phyloP scores from a whole-genome alignment of 2,888 invertebrate genomes.

The Athetis lepigone region DNA sequence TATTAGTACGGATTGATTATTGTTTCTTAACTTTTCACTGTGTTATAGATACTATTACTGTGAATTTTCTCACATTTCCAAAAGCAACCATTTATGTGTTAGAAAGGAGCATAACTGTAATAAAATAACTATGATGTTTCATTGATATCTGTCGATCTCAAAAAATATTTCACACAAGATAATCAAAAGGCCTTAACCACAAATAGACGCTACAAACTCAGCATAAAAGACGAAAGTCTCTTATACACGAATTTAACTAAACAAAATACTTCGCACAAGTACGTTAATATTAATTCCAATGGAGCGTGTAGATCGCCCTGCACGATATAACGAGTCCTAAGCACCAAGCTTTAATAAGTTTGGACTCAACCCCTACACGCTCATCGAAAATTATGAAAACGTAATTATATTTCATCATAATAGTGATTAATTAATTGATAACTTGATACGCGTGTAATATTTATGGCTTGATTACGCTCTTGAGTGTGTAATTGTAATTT shows the following conservation, averaged over 20 bases:
- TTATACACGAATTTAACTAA: not conserved
- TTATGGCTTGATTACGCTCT: slow-evolving; percentile 49
- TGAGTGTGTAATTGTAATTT: slow-evolving; percentile 46
- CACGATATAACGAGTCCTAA: slow-evolving; percentile 31
- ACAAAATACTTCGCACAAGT: slow-evolving; percentile 2
- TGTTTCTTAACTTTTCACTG: too few relatives aligned
- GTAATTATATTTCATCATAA: slow-evolving; percentile 55
- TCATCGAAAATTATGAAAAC: slow-evolving; percentile 61
- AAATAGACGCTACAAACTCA: not conserved
- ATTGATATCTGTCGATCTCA: too few relatives aligned
- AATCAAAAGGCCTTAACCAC: not conserved
- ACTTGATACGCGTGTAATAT: slow-evolving; percentile 52
- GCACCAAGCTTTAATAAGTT: slow-evolving; percentile 36
- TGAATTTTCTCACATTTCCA: too few relatives aligned
- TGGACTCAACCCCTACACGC: slow-evolving; percentile 25
- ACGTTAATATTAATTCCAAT: slow-evolving; percentile 25
- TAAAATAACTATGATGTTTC: too few relatives aligned
- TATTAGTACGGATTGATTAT: too few relatives aligned
- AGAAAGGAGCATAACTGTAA: too few relatives aligned
- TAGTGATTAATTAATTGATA: slow-evolving; percentile 60
- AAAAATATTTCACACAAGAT: not conserved
- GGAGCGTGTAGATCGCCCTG: slow-evolving; percentile 5
- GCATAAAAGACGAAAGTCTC: not conserved
- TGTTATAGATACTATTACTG: too few relatives aligned
- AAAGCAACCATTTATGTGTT: too few relatives aligned